These are phyloP conservation scores for Coreius guichenoti DNA, from an alignment of 2,797 vertebrate species.

Conservation along the genomic window DNA sequence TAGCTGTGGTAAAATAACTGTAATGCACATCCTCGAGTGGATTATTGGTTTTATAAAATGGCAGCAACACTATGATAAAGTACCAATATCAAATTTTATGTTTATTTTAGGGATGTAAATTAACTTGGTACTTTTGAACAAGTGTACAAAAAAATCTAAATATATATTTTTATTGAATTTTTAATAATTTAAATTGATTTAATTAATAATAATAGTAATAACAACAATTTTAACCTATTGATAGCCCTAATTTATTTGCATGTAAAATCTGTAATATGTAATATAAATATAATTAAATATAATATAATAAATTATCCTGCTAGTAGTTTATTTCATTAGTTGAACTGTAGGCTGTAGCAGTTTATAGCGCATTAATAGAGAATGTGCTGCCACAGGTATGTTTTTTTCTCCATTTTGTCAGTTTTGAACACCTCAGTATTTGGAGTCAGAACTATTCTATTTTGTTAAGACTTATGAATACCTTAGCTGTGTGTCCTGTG, in stretches of 20 bases:
- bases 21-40: background rate
- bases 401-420: background rate
- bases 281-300: background rate
- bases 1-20: background rate
- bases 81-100: background rate
- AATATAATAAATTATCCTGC: background rate
- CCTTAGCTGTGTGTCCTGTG: constrained; percentile 1
- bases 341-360: background rate
- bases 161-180: too few relatives aligned
- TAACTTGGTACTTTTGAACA: background rate
- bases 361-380: background rate
- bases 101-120: background rate
- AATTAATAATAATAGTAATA: too few relatives aligned
- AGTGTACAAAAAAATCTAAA: background rate
- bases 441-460: background rate
- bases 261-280: background rate
- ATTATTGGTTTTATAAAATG: background rate
- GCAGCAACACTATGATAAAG: background rate
- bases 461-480: background rate
- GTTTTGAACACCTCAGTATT: background rate
- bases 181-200: background rate
- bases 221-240: background rate
- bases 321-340: background rate
- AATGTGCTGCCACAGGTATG: background rate
- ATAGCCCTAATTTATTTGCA: background rate